These are phyloP conservation scores for Sebastes wilsoni DNA, from an alignment of 2,797 vertebrate species.

Conservation along the genomic window DNA sequence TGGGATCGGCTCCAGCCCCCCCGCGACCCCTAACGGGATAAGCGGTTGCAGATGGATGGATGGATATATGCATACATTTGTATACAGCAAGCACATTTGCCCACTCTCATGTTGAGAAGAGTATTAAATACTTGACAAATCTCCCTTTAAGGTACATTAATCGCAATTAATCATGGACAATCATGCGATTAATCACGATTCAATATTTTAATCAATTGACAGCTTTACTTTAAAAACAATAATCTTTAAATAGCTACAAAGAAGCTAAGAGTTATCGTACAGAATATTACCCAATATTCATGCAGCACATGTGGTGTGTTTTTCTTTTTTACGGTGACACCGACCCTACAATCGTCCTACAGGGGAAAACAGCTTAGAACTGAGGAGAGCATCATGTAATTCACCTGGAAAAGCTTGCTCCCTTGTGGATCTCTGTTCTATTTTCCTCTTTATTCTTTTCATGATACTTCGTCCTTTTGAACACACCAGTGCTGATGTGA, in stretches of 20 bases:
- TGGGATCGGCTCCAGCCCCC: too few species aligned
- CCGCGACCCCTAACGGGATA: too few species aligned
- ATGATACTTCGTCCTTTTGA: slow-evolving; percentile 9
- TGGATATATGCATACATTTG: too few species aligned
- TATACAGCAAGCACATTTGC: accelerated
- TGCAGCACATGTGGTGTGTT: not conserved
- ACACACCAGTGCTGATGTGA: not conserved
- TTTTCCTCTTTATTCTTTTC: slow-evolving; percentile 12
- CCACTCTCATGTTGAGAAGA: accelerated
- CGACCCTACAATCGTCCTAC: slow-evolving; percentile 18
- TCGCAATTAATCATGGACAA: too few species aligned
- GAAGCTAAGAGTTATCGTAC: not conserved
- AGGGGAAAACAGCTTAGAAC: not conserved
- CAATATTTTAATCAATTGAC: too few species aligned
- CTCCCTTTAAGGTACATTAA: too few species aligned
- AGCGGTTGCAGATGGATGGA: too few species aligned
- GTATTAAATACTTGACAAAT: too few species aligned
- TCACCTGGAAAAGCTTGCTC: slow-evolving; percentile 20
- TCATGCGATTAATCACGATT: too few species aligned
- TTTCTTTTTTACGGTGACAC: slow-evolving; percentile 15
- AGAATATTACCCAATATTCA: not conserved
- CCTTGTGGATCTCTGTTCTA: slow-evolving; percentile 10
- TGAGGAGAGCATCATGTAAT: slow-evolving; percentile 7
- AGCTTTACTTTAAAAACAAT: not conserved
- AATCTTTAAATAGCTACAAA: not conserved